phyloP scores from a whole-genome alignment of 2,888 invertebrate genomes.

The Cecidostiba fungosa region DNA sequence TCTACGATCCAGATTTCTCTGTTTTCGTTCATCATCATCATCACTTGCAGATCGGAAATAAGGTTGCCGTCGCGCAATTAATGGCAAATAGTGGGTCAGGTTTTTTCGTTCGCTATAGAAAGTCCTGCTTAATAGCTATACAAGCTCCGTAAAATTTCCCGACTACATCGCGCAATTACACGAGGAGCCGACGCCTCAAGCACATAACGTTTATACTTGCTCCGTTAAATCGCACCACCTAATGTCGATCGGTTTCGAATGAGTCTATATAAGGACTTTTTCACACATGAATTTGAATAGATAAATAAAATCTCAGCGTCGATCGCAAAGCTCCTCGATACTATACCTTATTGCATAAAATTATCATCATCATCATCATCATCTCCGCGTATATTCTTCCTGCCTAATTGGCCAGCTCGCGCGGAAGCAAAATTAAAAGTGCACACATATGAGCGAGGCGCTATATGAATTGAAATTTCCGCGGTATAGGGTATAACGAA shows the following conservation, averaged over 20 bases:
- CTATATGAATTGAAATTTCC: slow-evolving; percentile 25
- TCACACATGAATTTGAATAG: not conserved
- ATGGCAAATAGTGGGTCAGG: not conserved
- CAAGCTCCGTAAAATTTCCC: slow-evolving; percentile 12
- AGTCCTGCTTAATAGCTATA: not conserved
- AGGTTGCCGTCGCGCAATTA: slow-evolving; percentile 1
- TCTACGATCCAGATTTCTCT: not conserved
- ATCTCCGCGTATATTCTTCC: not conserved
- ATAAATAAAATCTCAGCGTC: not conserved
- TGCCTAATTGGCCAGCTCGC: not conserved
- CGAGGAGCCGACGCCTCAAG: not conserved
- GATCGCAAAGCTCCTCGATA: not conserved
- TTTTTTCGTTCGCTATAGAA: slow-evolving; percentile 11
- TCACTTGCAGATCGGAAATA: not conserved
- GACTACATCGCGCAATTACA: not conserved
- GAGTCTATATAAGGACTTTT: not conserved
- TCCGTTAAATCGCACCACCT: not conserved
- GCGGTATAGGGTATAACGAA: not conserved
- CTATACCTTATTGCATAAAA: not conserved
- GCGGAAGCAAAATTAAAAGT: not conserved
- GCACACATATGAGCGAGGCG: not conserved
- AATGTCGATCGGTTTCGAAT: not conserved
- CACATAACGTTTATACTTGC: not conserved
- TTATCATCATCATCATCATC: not conserved
- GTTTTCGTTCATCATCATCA: not conserved